Evolutionary conservation across 1,140 invertebrate species (phyloP), one percentile per base, ranked within the genome.

Genomic region (Tribolium castaneum): DNA sequence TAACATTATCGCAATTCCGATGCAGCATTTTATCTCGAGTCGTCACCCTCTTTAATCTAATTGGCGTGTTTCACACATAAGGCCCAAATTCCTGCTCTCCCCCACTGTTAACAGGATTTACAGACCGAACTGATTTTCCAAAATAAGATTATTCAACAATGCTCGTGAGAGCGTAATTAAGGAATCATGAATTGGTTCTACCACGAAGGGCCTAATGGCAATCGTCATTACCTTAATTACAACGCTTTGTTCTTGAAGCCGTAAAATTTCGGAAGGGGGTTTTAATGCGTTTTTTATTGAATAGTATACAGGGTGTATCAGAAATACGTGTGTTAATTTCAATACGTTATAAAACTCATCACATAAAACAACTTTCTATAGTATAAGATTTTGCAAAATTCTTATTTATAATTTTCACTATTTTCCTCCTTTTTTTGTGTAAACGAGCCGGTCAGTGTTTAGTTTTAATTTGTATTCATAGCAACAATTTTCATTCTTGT

Each of bases 41-140:
- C 70, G 34, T 72, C 70, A 30, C 70, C 70, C 70, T 45, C 45
- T 50, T 73, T 73, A 73, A 73, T 73, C 45, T 73, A 73, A 73
- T 73, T 73, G 71, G 71, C 49, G 71, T 25, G 71, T 51, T 73
- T 73, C 71, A 35, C 71, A 73, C 71, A 73, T 73, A 73, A 73
- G 71, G 52, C 19, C 71, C 34, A 54, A 52, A 73, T 52, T 73
- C 71, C 71, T 30, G 3, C 16, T 14, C 54, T 39, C 52, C 52
- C 25, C 19, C 25, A 50, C 25, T 73, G 49, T 52, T 52, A 73
- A 73, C 71, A 73, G 71, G 71, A 73, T 73, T 73, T 73, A 54
- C 49, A 39, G 71, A 72, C 30, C 13, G 22, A 13, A 54, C 45
- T 52, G 71, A 73, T 51, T 73, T 73, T 73, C 49, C 25, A 66